Evolutionary conservation across 1,140 invertebrate genomes (phyloP), one percentile per base, ranked within the genome.

Genomic region (Bemisia tabaci): DNA sequence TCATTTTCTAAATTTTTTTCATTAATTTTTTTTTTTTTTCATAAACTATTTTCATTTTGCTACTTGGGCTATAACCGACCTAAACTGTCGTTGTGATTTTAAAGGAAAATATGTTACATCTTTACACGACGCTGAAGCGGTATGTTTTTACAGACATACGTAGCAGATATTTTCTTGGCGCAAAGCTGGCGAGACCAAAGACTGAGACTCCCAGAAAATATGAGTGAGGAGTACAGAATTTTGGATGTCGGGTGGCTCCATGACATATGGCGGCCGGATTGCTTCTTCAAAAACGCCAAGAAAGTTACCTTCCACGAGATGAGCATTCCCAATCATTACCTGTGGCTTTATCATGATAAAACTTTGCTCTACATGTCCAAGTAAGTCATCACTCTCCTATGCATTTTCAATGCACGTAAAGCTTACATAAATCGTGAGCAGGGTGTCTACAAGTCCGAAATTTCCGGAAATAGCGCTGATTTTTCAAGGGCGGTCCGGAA

Each of bases 231-330:
- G 72, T 94, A 94, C 76, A 81, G 92, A 67, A 91, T 94, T 73
- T 79, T 94, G 64, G 90, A 93, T 75, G 91, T 94, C 23, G 89
- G 90, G 71, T 94, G 91, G 91, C 78, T 94, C 70, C 89, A 92
- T 76, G 88, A 85, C 75, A 94, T 94, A 75, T 94, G 92, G 92
- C 82, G 91, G 65, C 92, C 92, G 0, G 92, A 94, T 77, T 92
- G 90, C 75, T 93, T 94, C 79, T 94, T 94, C 75, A 94, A 93
- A 79, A 94, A 94, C 76, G 91, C 92, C 48, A 94, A 94, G 76
- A 91, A 91, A 75, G 91, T 95, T 25, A 94, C 90, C 1, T 94
- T 94, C 72, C 91, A 94, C 71, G 91, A 94, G 79, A 95, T 95
- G 91, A 93, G 89, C 74, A 92, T 95, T 76, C 91, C 92, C 0